Conservation (phyloP, 2,113 vertebrate genomes). For the Kobus ellipsiprymnus region DNA sequence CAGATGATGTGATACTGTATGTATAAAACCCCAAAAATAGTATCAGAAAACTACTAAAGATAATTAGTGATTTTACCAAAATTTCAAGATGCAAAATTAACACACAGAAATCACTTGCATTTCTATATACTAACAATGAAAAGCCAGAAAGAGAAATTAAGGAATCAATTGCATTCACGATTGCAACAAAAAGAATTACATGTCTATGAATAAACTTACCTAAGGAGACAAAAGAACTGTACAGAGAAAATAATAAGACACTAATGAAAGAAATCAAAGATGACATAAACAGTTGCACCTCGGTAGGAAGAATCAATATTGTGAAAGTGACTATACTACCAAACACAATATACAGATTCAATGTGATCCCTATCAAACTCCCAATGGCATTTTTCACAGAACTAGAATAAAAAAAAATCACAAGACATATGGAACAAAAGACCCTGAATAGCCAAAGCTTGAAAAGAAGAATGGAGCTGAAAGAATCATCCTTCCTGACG, state of each 20-base stretch:
- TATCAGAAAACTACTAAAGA: neutral
- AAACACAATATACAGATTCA: neutral
- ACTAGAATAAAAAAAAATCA: neutral
- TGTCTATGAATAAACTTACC: neutral
- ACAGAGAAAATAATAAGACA: neutral
- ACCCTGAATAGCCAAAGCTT: neutral
- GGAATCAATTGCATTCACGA: neutral
- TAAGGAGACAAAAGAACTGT: neutral
- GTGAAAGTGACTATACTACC: neutral
- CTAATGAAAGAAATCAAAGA: neutral
- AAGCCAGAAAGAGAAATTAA: neutral
- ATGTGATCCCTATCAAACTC: neutral
- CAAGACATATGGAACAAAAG: neutral
- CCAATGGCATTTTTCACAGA: neutral
- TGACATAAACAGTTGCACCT: neutral
- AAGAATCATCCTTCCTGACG: fast-evolving
- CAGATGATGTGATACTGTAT: neutral
- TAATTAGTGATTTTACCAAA: neutral
- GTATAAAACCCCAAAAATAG: neutral
- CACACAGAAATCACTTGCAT: neutral
- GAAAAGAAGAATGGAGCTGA: neutral
- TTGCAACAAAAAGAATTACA: neutral
- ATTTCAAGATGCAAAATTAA: neutral
- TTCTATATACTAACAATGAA: neutral
- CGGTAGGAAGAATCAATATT: neutral